Evolutionary conservation across 1,140 invertebrate species (phyloP).

Genomic region (roundworm (Caenorhabditis elegans)): WBcel235 BX284605.5:6023001-6023500

Average conservation of each 20-base stretch:
- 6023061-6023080: slow-evolving; percentile 32
- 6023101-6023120: neutral
- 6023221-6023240: slow-evolving; percentile 9
- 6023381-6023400: no score
- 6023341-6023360: no score
- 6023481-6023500: slow-evolving; percentile 1
- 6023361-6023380: no score
- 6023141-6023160: slow-evolving; percentile 1
- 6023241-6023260: neutral
- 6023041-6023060: slow-evolving; percentile 24
- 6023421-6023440: neutral
- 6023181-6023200: slow-evolving; percentile 26
- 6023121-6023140: slow-evolving; percentile 9
- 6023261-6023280: no score
- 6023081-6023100: slow-evolving; percentile 26
- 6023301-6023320: no score
- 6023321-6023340: no score
- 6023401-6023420: neutral
- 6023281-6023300: no score
- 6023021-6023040: neutral
- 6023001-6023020: slow-evolving; percentile 17
- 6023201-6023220: neutral
- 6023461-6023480: neutral
- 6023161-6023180: slow-evolving; percentile 14
- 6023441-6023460: neutral